Evolutionary conservation across 2,888 invertebrate genomes (phyloP), one percentile per base, ranked within the genome.

Genomic region (Globia sparganii): DNA sequence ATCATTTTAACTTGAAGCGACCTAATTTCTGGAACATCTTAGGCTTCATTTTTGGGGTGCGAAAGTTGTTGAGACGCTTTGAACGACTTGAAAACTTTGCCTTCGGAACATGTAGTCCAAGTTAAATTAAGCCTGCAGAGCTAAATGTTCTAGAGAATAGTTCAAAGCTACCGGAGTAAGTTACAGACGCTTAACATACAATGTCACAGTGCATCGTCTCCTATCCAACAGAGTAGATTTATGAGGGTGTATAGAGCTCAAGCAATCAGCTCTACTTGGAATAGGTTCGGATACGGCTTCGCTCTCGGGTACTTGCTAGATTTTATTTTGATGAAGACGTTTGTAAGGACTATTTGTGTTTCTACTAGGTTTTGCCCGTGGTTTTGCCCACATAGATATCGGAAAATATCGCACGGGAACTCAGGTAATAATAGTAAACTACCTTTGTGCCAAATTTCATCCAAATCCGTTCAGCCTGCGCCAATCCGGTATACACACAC

Each of bases 11-110:
- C 37, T 69, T n/a, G 40, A 34, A 69, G 58, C 4, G 40, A 75
- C 34, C 56, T 65, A 75, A 83, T 69, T 78, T 62, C 70, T 65
- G 21, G 56, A 75, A 58, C 46, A 34, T 69, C 64, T 59, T 56
- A 43, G 8, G 1, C 37, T 77, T 56, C 43, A 69, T 72, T 72
- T 81, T 73, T 67, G 72, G 66, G 43, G 34, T 37, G 62, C 31
- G 18, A 65, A 70, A 83, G 69, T 83, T 46, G 74, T 78, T 66
- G 34, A 72, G 56, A 62, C 43, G 58, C 37, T 79, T 40, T 53
- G 61, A 62, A 70, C 25, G 31, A 70, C 79, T 83, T 69, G 31
- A 72, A 79, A 75, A 79, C 79, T 79, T 83, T 46, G 37, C 5
- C 64, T 65, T 40, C 15, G 11, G 61, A 62, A 71, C 69, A 59